Base-by-base conservation (phyloP, 2,888 invertebrate genomes). In the Harpalus rubripes region DNA sequence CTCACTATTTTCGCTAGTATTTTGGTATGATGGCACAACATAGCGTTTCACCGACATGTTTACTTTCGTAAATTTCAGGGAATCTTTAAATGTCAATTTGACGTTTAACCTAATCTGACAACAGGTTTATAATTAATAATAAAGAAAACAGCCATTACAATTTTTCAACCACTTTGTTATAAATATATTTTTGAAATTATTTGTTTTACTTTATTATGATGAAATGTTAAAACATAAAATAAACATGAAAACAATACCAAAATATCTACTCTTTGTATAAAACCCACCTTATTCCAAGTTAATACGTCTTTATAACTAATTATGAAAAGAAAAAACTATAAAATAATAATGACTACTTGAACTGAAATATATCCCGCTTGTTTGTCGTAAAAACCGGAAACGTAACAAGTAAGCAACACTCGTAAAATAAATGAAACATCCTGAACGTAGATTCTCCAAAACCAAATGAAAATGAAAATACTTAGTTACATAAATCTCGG, bases 391-490 rank as follows among this genome's bases (percentile, higher is more conserved):
- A 52, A 52, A 8, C 44, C 44, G 44, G 44, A 52, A 32, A 52
- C 44, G 44, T 52, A 52, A 52, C 44, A 52, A 52, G 44, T 12
- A 52, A 52, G 44, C 44, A 61, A 61, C 59, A 61, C 22, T 61
- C 59, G 59, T 61, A 61, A 61, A 61, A 61, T 61, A 61, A 61
- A 61, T 61, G 59, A 18, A 61, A 16, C 59, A 52, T 61, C 18
- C 59, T 8, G 0, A 61, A 22, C 15, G 18, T 7, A 61, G 15
- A 59, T 59, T 16, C 16, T 15, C 59, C 44, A 52, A 52, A 61
- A 15, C 59, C 59, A 61, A 61, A 61, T 61, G 59, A 61, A 61
- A 61, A 61, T 61, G 59, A 61, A 61, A 61, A 61, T 61, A 61
- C 59, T 61, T 18, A 61, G 59, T 61, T 61, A 61, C 59, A 61